Base-by-base conservation (phyloP, 2,888 invertebrate species). In the Andricus curvator region DNA sequence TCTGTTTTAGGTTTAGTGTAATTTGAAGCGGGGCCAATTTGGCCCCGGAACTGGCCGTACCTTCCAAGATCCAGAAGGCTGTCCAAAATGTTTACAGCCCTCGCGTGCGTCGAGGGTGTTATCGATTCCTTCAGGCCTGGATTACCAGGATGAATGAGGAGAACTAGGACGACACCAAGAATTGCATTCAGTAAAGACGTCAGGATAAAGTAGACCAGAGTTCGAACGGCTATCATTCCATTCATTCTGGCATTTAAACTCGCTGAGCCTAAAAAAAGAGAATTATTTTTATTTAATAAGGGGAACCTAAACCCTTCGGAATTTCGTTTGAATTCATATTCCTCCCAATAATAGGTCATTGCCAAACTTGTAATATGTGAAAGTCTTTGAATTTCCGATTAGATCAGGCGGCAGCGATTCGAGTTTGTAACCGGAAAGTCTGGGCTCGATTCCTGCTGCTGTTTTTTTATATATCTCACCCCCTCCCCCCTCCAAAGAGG, bases 61-160 rank as follows among this genome's bases (percentile, higher is more conserved):
- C 98, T 95, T 90, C 98, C 97, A 90, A 98, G 95, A 94, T 98
- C 98, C 90, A 98, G 93, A 86, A 98, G 94, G 88, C 97, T 97
- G 90, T 98, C 98, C 92, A 98, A 93, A 87, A 97, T 95, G 90
- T 95, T 96, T 82, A 96, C 96, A 83, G 95, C 95, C 82, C 95
- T 93, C 85, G 94, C 94, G 80, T 93, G 94, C 82, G 93, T 93
- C 48, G 93, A 87, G n/a, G 91, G 87, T 37, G 93, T 91, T 51
- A 93, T 91, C 83, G 93, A 88, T 78, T 94, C 94, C 87, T 94
- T 94, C 86, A 96, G 89, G 83, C 95, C 96, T 4, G 96, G 95
- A 90, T 95, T 94, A 25, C 97, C 97, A 2, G 97, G 97, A 90
- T 97, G 97, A 79, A 97, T 95, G 67, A 95, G 88, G 82, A 96